phyloP scores from a whole-genome alignment of 2,797 vertebrate genomes.

The Rhincodon typus region DNA sequence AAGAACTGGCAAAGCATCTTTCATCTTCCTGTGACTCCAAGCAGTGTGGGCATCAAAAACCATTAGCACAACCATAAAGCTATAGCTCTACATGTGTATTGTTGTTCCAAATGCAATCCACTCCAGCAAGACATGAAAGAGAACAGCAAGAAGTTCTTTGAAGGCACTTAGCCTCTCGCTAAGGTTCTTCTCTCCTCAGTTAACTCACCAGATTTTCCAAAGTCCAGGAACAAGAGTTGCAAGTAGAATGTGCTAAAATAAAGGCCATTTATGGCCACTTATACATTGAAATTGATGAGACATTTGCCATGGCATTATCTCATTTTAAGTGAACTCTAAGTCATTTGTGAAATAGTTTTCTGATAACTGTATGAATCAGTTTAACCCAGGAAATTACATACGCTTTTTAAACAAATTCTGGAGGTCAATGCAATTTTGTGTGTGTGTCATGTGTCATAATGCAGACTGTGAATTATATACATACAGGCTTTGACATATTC shows the following conservation, averaged over 20 bases:
- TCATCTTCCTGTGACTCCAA: too few relatives aligned
- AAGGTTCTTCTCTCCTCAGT: neutral
- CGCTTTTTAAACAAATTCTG: constrained; percentile 6
- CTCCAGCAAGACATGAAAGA: too few relatives aligned
- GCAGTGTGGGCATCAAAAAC: too few relatives aligned
- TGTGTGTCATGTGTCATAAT: constrained; percentile 9
- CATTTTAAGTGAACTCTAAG: constrained; percentile 4
- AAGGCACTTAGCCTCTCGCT: neutral
- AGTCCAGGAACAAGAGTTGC: neutral
- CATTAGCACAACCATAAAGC: too few relatives aligned
- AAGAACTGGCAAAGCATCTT: too few relatives aligned
- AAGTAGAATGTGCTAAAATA: neutral
- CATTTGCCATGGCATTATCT: constrained; percentile 11
- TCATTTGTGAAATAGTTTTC: constrained; percentile 26
- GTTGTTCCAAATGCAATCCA: too few relatives aligned
- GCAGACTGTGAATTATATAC: neutral
- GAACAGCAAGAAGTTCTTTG: neutral
- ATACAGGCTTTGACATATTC: constrained; percentile 27
- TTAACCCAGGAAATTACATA: constrained; percentile 13
- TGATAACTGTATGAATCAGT: neutral
- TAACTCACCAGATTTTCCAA: neutral
- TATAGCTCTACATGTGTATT: too few relatives aligned
- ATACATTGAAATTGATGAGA: neutral
- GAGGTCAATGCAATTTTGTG: constrained; percentile 28
- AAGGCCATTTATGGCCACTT: neutral